Percentiles rank a stretch among this genome's conserved stretches.
Conservation (phyloP, 2,113 vertebrate genomes). For the Tyto alba region DNA sequence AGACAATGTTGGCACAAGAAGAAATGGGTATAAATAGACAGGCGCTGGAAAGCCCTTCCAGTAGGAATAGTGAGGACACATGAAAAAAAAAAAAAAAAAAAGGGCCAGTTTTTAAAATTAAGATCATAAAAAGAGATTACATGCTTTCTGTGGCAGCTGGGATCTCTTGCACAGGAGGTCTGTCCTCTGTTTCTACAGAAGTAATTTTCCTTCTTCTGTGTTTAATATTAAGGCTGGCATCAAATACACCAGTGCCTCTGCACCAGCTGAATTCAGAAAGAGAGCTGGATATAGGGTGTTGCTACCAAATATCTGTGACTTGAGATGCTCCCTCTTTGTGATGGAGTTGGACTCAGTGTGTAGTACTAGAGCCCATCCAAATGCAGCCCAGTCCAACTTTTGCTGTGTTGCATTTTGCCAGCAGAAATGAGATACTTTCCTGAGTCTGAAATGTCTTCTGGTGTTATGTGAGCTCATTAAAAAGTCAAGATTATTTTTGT, state of each 20-base stretch:
- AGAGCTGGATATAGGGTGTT: neutral
- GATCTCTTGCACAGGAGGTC: neutral
- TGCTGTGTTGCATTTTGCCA: neutral
- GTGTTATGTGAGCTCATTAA: conserved; percentile 43
- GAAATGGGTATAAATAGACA: conserved; percentile 64
- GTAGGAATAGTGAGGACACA: conserved; percentile 60
- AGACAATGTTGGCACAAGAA: conserved; percentile 60
- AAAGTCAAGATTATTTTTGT: conserved; percentile 59
- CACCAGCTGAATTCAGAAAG: neutral
- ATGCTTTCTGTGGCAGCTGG: neutral
- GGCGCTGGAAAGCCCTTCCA: conserved; percentile 56
- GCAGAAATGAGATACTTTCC: conserved; percentile 56
- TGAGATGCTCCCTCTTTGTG: neutral
- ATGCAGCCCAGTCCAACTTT: neutral
- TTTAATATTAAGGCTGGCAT: neutral
- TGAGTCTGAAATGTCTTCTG: conserved; percentile 32
- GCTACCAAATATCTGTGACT: neutral
- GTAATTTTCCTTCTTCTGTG: neutral
- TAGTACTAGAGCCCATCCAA: neutral
- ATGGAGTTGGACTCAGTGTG: neutral
- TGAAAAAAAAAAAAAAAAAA: neutral
- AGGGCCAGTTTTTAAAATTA: conserved; percentile 9
- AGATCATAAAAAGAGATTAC: conserved; percentile 26
- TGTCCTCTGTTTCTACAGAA: neutral
- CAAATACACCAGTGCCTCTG: neutral